Conservation (phyloP, 2,888 invertebrate genomes). For the Scaptomyza flava region DNA sequence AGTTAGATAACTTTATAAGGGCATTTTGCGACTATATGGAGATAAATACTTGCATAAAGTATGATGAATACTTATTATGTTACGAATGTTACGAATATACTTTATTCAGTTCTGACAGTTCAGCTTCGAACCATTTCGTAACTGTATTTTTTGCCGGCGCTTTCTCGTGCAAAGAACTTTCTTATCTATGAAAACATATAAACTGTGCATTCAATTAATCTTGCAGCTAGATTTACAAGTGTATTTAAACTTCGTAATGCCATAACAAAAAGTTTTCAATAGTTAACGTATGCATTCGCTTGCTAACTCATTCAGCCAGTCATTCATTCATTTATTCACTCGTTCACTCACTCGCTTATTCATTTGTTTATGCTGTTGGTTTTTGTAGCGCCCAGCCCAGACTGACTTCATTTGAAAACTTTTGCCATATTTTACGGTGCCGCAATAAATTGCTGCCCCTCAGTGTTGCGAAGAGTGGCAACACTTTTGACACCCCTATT, state of each 20-base stretch:
- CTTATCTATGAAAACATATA: background rate
- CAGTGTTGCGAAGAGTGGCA: background rate
- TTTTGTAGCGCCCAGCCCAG: slow-evolving; percentile 34
- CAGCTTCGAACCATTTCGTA: too few species aligned
- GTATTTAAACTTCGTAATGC: slow-evolving; percentile 54
- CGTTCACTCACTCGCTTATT: slow-evolving; percentile 40
- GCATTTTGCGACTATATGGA: background rate
- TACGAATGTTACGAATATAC: background rate
- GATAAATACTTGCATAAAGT: background rate
- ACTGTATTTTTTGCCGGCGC: too few species aligned
- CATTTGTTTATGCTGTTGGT: slow-evolving; percentile 54
- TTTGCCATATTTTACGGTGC: slow-evolving; percentile 69
- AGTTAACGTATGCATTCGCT: slow-evolving; percentile 46
- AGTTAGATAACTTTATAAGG: slow-evolving; percentile 26
- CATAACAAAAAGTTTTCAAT: slow-evolving; percentile 52
- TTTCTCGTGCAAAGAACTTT: background rate
- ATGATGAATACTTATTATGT: background rate
- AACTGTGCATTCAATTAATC: slow-evolving; percentile 42
- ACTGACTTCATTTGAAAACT: slow-evolving; percentile 72
- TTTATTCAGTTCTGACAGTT: too few species aligned
- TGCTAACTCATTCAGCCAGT: slow-evolving; percentile 11
- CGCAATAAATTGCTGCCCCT: slow-evolving; percentile 68
- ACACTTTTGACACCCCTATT: background rate
- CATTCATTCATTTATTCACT: slow-evolving; percentile 8
- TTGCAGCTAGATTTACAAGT: slow-evolving; percentile 40